Conservation (phyloP, 2,797 vertebrate species). For the Enteromius trimaculatus region DNA sequence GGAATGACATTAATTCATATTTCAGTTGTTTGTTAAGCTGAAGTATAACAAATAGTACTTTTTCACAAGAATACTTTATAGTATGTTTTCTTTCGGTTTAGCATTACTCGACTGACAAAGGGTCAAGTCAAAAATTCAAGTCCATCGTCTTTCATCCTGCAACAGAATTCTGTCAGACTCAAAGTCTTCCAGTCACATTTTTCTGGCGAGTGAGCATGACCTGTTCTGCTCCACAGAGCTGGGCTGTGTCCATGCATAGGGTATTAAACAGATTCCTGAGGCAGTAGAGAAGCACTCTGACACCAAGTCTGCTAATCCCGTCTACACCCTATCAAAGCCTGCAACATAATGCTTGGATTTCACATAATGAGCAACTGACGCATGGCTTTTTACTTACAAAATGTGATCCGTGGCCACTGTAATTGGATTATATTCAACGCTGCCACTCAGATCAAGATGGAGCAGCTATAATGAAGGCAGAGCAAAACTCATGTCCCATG, state of each 20-base stretch:
- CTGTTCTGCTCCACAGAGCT: constrained; percentile 54
- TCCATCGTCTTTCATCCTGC: constrained; percentile 22
- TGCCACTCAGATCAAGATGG: neutral
- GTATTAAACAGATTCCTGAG: constrained; percentile 51
- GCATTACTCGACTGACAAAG: neutral
- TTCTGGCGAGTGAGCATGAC: constrained; percentile 31
- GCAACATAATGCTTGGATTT: constrained; percentile 29
- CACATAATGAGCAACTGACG: constrained; percentile 11
- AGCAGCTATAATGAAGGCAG: constrained; percentile 12
- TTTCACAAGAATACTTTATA: neutral
- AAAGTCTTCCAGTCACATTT: constrained; percentile 32
- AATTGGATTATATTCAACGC: constrained; percentile 44
- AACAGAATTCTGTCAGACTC: constrained; percentile 43
- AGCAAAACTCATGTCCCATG: constrained; percentile 22
- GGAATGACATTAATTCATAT: neutral
- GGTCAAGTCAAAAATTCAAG: constrained; percentile 10
- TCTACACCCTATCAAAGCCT: constrained; percentile 11
- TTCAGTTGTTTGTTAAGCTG: neutral
- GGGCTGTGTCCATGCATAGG: constrained; percentile 43
- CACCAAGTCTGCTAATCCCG: constrained; percentile 20
- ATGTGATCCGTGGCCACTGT: constrained; percentile 25
- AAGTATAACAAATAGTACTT: neutral
- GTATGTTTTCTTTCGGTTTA: neutral
- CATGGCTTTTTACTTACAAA: constrained; percentile 15
- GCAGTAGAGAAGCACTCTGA: constrained; percentile 15